Evolutionary conservation across 1,140 invertebrate genomes (phyloP), one percentile per base, ranked within the genome.

Genomic region (Halictus rubicundus): DNA sequence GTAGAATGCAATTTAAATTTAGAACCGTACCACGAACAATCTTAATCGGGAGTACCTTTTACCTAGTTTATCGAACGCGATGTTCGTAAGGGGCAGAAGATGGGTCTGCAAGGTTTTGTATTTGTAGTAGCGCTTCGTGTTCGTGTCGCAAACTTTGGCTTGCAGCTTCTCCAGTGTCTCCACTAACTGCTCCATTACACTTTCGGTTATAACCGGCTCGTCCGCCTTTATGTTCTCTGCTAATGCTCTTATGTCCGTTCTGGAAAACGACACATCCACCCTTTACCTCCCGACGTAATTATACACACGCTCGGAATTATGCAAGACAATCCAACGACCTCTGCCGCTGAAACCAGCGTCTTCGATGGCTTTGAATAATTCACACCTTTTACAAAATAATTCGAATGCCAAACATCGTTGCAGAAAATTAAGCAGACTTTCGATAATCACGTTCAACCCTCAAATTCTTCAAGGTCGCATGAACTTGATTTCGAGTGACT

Each of bases 21-120:
- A 37, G 0, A 49, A 27, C 12, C 2, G 25, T 25, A 37, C 32
- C 32, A 59, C 37, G 52, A 70, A 77, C 23, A 72, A 79, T 68
- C 21, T 86, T 76, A 82, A 86, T 80, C 49, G 59, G 69, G 32
- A 87, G 85, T 91, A 92, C 92, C 91, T 91, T 90, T 92, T 93
- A 90, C 92, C 91, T 90, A 91, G 78, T 91, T 93, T 93, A 91
- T 92, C 90, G 88, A 97, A 96, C 61, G 95, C 94, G 16, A 97
- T 95, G 92, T 97, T 97, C 8, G 96, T 97, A 3, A 97, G 89
- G 16, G 97, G 96, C 63, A 97, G 91, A 32, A 97, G 94, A 91
- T 97, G 96, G 0, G 96, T 95, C 88, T 95, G 94, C 21, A 97
- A 90, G n/a, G 96, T 95, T 88, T 95, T 95, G 89, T 95, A 94